Percentiles rank a stretch among this genome's conserved stretches.
phyloP scores from a whole-genome alignment of 2,888 invertebrate genomes.

The Plagiodera versicolora region DNA sequence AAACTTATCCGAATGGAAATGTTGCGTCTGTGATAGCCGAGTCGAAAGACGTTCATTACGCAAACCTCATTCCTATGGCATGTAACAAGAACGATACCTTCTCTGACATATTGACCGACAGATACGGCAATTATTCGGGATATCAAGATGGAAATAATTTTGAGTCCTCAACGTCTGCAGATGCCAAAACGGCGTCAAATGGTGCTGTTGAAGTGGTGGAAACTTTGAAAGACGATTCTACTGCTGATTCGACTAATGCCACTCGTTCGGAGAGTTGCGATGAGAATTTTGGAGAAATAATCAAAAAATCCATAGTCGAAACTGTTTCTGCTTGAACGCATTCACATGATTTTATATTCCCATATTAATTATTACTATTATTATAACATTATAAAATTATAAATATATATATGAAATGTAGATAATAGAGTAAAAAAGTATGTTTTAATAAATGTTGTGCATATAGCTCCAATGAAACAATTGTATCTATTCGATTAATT shows the following conservation, averaged over 20 bases:
- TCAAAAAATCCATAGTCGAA: slow-evolving; percentile 90
- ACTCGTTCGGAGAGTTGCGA: slow-evolving; percentile 56
- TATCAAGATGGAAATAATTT: slow-evolving; percentile 48
- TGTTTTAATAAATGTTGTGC: slow-evolving; percentile 58
- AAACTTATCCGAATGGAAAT: slow-evolving; percentile 55
- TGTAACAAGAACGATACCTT: slow-evolving; percentile 73
- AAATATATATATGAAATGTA: slow-evolving; percentile 55
- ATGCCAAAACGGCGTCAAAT: slow-evolving; percentile 23
- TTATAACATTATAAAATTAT: slow-evolving; percentile 41
- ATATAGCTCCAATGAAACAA: slow-evolving; percentile 45
- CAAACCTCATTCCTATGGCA: slow-evolving; percentile 68
- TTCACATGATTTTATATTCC: slow-evolving; percentile 45
- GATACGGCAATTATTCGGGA: slow-evolving; percentile 57
- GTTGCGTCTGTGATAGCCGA: slow-evolving; percentile 53
- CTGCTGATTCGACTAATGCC: slow-evolving; percentile 29
- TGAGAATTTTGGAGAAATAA: slow-evolving; percentile 89
- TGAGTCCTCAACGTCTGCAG: background rate
- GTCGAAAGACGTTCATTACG: slow-evolving; percentile 64
- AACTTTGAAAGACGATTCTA: slow-evolving; percentile 30
- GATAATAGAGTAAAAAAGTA: slow-evolving; percentile 50
- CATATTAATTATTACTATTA: slow-evolving; percentile 49
- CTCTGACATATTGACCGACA: slow-evolving; percentile 63
- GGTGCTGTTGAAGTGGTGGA: slow-evolving; percentile 40
- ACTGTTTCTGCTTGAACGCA: slow-evolving; percentile 76
- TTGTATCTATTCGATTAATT: too few species aligned